Evolutionary conservation across 2,888 invertebrate genomes (phyloP), one percentile per base, ranked within the genome.

Genomic region (Leistus spinibarbis): DNA sequence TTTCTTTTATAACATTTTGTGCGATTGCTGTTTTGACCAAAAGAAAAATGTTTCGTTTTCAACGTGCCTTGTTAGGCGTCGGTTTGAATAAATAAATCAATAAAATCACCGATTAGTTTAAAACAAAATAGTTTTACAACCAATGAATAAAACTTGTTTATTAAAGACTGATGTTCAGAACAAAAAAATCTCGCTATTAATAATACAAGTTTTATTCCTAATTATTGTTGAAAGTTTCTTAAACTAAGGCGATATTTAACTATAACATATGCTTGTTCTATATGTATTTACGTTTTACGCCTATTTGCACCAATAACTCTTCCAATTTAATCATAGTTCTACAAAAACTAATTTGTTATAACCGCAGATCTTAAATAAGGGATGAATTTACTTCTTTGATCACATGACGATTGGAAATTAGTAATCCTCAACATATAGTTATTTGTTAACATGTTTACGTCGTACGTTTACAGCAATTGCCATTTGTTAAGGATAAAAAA

Each of bases 61-160:
- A 67, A 67, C 23, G 73, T 73, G 73, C 73, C 73, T 73, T 73
- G 73, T 67, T 67, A 73, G 73, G 73, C 73, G 66, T 73, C 65
- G 53, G 54, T 56, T 57, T 73, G 60, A 40, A 16, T 17, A 64
- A 53, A 53, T 53, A 22, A 67, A 19, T n/a, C 9, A 20, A 4
- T n/a, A 19, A 57, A 17, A 54, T 24, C 64, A 71, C 65, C 57
- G 54, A 72, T 66, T 56, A 57, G 72, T 72, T 72, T 27, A 56
- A 27, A 19, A 19, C 20, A 19, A 17, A 20, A 22, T 10, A 1
- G 22, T 60, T 10, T 60, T 60, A 57, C 22, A 60, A 60, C 19
- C 60, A 23, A 13, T 67, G 73, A 67, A 67, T 73, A 73, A 73
- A 73, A 73, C 73, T 73, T 67, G 62, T 62, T 73, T 73, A 73